Evolutionary conservation across 2,888 invertebrate genomes (phyloP).

Genomic region (Helleia helle): DNA sequence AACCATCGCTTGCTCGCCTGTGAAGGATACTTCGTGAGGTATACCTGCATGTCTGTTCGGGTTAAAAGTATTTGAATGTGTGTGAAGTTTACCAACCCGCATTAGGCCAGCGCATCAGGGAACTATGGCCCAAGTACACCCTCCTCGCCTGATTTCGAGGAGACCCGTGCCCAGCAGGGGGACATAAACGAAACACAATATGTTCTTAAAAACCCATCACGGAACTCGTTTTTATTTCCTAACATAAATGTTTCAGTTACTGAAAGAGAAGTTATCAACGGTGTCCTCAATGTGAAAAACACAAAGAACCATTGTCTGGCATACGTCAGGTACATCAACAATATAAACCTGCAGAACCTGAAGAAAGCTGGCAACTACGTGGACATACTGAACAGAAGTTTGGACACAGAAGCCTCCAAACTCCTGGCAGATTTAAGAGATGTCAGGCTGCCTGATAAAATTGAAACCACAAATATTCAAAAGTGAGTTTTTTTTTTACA

Average conservation of each 20-base stretch:
- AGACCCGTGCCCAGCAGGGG: too few species aligned
- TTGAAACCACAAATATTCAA: slow-evolving; percentile 90
- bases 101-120: too few species aligned
- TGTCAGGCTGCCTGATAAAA: slow-evolving; percentile 89
- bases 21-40: too few species aligned
- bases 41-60: too few species aligned
- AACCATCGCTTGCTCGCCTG: too few species aligned
- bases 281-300: slow-evolving; percentile 92
- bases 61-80: too few species aligned
- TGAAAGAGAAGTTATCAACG: slow-evolving; percentile 97
- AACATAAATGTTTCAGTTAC: slow-evolving; percentile 80
- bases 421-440: slow-evolving; percentile 91
- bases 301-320: slow-evolving; percentile 96
- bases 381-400: slow-evolving; percentile 92
- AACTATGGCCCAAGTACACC: too few species aligned
- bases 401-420: slow-evolving; percentile 95
- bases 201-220: too few species aligned
- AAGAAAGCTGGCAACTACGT: slow-evolving; percentile 96
- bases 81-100: too few species aligned
- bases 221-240: background rate
- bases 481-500: slow-evolving; percentile 71
- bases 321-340: slow-evolving; percentile 96
- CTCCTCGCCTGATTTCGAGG: too few species aligned
- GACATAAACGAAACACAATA: too few species aligned
- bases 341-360: slow-evolving; percentile 95